Evolutionary conservation across 2,113 vertebrate species (phyloP).

Genomic region (Nestor notabilis): DNA sequence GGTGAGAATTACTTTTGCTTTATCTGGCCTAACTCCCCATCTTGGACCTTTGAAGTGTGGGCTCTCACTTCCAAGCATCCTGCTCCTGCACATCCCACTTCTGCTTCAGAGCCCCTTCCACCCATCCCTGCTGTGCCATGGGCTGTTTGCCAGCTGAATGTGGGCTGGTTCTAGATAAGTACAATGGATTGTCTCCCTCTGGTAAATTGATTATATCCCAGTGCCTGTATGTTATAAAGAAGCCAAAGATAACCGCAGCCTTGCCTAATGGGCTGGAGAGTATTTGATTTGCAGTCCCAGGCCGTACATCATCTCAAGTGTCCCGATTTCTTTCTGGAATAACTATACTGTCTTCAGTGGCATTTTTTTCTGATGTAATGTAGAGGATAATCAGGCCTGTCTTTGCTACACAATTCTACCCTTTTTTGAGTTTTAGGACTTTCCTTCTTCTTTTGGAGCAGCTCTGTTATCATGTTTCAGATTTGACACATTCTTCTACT

Average conservation of each 20-base stretch:
- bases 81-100: not conserved
- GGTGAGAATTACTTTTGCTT: not conserved
- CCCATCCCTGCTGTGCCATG: not conserved
- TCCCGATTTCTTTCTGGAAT: slow-evolving; percentile 37
- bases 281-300: slow-evolving; percentile 44
- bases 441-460: not conserved
- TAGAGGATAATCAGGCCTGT: slow-evolving; percentile 34
- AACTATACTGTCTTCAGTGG: slow-evolving; percentile 11
- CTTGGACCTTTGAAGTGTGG: accelerated
- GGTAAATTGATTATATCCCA: slow-evolving; percentile 50
- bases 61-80: not conserved
- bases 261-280: slow-evolving; percentile 64
- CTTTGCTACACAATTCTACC: slow-evolving; percentile 4
- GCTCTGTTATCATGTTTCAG: not conserved
- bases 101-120: not conserved
- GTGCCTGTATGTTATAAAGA: slow-evolving; percentile 1
- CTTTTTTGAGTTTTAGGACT: slow-evolving; percentile 10
- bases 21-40: not conserved
- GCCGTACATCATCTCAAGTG: slow-evolving; percentile 35
- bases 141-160: slow-evolving; percentile 40
- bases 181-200: slow-evolving; percentile 29
- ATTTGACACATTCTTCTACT: slow-evolving; percentile 26
- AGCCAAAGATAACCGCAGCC: slow-evolving; percentile 57
- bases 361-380: not conserved
- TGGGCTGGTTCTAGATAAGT: slow-evolving; percentile 29